Percentiles rank a stretch among this genome's conserved stretches.
Evolutionary conservation across 2,797 vertebrate genomes (phyloP).

Genomic region (Siniperca undulata): DNA sequence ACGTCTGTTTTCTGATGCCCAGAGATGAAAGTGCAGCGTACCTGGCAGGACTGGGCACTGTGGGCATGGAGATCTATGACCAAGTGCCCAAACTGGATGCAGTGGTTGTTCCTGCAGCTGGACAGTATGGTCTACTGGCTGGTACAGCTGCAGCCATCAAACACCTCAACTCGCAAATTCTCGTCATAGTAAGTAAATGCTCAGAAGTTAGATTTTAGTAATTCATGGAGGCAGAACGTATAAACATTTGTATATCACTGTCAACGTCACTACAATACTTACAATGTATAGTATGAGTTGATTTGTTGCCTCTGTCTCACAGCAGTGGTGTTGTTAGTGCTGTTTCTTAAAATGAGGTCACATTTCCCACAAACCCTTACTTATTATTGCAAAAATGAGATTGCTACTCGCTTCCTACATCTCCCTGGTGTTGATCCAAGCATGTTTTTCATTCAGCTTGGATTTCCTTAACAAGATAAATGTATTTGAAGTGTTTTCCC

Average conservation of each 20-base stretch:
- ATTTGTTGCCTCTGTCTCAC: neutral
- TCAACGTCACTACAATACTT: neutral
- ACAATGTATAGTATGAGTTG: neutral
- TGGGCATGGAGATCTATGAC: constrained; percentile 91
- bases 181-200: constrained; percentile 89
- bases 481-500: constrained; percentile 38
- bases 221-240: neutral
- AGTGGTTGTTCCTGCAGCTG: constrained; percentile 90
- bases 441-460: constrained; percentile 20
- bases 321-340: neutral
- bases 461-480: constrained; percentile 38
- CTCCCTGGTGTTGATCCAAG: constrained; percentile 26
- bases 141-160: constrained; percentile 91
- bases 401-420: neutral
- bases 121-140: constrained; percentile 89
- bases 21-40: constrained; percentile 89
- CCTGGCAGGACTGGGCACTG: constrained; percentile 91
- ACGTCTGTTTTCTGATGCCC: constrained; percentile 9
- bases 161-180: constrained; percentile 88
- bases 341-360: constrained; percentile 30
- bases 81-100: constrained; percentile 92
- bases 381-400: constrained; percentile 12
- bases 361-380: constrained; percentile 3
- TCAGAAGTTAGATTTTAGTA: neutral
- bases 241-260: neutral